A percentile compares a stretch with the other conserved stretches of the same genome.
These are phyloP conservation scores for Drosophila fungiperda DNA, from an alignment of 2,888 invertebrate species.

Conservation along the genomic window DNA sequence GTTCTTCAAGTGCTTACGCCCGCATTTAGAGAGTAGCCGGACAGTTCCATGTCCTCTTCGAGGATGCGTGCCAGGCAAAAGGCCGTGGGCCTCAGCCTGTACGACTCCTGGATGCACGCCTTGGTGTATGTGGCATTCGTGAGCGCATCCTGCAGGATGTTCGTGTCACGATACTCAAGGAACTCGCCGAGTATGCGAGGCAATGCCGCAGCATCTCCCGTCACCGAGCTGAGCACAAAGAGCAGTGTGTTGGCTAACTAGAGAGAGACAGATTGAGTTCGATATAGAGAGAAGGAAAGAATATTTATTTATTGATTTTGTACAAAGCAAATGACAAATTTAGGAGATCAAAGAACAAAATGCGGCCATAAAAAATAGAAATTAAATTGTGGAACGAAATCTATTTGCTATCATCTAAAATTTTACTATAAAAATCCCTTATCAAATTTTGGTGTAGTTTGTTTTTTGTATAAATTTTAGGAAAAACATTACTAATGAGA, in stretches of 20 bases:
- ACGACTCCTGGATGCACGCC: constrained; percentile 92
- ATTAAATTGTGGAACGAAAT: background rate
- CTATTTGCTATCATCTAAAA: background rate
- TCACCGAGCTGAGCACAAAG: constrained; percentile 91
- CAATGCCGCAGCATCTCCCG: constrained; percentile 89
- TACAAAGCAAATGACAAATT: background rate
- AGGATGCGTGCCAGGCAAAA: constrained; percentile 91
- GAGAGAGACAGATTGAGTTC: constrained; percentile 4
- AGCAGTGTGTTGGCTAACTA: constrained; percentile 93
- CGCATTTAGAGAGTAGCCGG: constrained; percentile 89
- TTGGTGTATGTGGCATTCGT: constrained; percentile 90
- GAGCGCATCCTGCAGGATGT: constrained; percentile 87
- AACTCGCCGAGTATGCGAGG: constrained; percentile 89
- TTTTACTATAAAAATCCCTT: background rate
- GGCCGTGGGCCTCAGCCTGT: constrained; percentile 89
- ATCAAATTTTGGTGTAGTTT: too few relatives aligned
- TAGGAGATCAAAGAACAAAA: background rate
- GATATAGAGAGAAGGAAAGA: constrained; percentile 84
- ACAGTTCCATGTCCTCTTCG: constrained; percentile 89
- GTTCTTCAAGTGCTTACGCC: constrained; percentile 87
- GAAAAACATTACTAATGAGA: background rate
- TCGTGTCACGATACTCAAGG: constrained; percentile 86
- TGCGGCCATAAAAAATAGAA: too few relatives aligned
- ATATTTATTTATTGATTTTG: background rate
- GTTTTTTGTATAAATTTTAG: background rate